Evolutionary conservation across 2,888 invertebrate genomes (phyloP).

Genomic region (Hybos culiciformis): DNA sequence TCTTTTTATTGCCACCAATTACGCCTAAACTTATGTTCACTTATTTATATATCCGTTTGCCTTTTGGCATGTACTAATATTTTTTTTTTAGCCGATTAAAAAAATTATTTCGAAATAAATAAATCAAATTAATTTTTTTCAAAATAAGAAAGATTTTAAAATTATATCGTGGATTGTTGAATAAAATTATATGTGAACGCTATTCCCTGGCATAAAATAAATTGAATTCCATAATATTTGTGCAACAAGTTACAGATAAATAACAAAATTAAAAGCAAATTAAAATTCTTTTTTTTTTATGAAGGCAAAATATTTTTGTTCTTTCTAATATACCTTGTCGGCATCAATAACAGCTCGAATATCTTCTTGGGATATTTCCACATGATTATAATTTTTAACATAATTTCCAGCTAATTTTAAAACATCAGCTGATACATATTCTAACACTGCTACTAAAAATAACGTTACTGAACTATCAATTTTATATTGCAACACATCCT

Average conservation of each 20-base stretch:
- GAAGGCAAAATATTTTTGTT: too few species aligned
- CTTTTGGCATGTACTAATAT: too few species aligned
- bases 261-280: too few species aligned
- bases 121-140: too few species aligned
- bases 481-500: slow-evolving; percentile 79
- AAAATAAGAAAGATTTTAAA: too few species aligned
- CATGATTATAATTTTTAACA: slow-evolving; percentile 89
- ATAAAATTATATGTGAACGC: background rate
- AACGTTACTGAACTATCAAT: slow-evolving; percentile 76
- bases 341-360: slow-evolving; percentile 97
- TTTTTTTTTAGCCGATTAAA: too few species aligned
- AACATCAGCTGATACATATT: slow-evolving; percentile 91
- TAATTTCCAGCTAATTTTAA: slow-evolving; percentile 92
- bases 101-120: too few species aligned
- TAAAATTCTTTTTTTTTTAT: too few species aligned
- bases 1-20: too few species aligned
- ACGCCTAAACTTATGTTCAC: too few species aligned
- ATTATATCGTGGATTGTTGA: too few species aligned
- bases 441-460: slow-evolving; percentile 84
- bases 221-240: background rate
- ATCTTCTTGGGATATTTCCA: slow-evolving; percentile 83
- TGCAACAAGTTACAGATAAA: background rate
- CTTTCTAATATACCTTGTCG: slow-evolving; percentile 77
- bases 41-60: too few species aligned
- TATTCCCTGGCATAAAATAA: background rate